phyloP scores from a whole-genome alignment of 2,113 vertebrate species.

The Amia ocellicauda region DNA sequence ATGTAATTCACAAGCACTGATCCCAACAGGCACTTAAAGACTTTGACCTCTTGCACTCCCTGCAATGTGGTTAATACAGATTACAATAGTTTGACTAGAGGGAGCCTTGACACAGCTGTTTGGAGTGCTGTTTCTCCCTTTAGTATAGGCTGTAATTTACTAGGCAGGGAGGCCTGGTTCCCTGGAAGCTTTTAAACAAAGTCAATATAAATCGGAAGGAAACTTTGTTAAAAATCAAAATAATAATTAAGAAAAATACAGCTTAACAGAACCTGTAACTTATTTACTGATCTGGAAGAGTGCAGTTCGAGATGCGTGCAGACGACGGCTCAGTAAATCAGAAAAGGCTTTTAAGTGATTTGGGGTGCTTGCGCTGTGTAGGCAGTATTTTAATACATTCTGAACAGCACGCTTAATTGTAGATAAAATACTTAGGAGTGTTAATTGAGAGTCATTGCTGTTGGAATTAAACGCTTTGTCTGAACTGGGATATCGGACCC shows the following conservation, averaged over 20 bases:
- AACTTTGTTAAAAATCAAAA: constrained; percentile 50
- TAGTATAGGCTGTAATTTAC: constrained; percentile 51
- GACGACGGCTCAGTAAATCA: constrained; percentile 39
- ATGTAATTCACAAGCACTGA: constrained; percentile 56
- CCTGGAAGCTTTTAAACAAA: constrained; percentile 44
- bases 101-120: constrained; percentile 59
- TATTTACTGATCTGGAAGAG: constrained; percentile 23
- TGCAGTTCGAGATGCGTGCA: constrained; percentile 24
- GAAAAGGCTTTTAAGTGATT: constrained; percentile 23
- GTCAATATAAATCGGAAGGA: constrained; percentile 44
- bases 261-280: constrained; percentile 28
- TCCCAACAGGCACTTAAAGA: constrained; percentile 68
- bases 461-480: no score
- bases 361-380: constrained; percentile 14
- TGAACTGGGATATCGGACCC: no score
- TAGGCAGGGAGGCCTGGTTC: constrained; percentile 29
- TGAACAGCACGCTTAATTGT: background rate
- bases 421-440: no score
- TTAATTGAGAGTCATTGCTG: no score
- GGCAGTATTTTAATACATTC: background rate
- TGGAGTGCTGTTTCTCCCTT: constrained; percentile 36
- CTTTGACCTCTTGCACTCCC: constrained; percentile 67
- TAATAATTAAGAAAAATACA: constrained; percentile 45
- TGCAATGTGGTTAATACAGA: constrained; percentile 68
- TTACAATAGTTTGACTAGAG: constrained; percentile 63